Percentiles rank a stretch among this genome's conserved stretches.
These are phyloP conservation scores for Clarias macrocephalus DNA, from an alignment of 2,113 vertebrate genomes.

Conservation along the genomic window DNA sequence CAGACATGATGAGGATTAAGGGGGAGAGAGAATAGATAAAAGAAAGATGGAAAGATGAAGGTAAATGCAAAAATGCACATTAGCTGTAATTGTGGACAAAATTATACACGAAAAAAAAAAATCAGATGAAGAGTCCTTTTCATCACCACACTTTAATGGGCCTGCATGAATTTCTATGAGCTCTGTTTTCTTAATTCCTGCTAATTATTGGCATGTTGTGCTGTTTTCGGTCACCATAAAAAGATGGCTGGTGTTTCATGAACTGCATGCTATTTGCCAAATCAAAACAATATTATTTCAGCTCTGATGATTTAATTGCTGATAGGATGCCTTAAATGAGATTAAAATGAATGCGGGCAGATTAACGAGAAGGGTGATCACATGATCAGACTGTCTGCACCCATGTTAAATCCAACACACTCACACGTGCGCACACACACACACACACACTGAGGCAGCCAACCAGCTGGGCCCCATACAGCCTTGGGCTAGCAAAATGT, in stretches of 20 bases:
- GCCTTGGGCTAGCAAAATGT: conserved; percentile 75
- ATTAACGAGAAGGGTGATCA: conserved; percentile 69
- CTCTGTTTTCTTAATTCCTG: conserved; percentile 20
- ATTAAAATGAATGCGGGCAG: conserved; percentile 68
- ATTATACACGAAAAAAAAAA: conserved; percentile 21
- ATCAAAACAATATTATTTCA: conserved; percentile 70
- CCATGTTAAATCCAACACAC: conserved; percentile 55
- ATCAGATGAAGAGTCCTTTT: neutral
- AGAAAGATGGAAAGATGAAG: conserved; percentile 34
- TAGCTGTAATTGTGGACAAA: conserved; percentile 37
- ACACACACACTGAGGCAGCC: conserved; percentile 38
- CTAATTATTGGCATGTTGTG: conserved; percentile 45
- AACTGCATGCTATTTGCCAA: conserved; percentile 60
- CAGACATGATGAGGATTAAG: conserved; percentile 45
- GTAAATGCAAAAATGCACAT: conserved; percentile 41
- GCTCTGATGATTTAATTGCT: conserved; percentile 67
- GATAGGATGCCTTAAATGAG: conserved; percentile 65
- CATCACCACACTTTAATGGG: conserved; percentile 12
- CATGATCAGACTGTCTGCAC: conserved; percentile 63
- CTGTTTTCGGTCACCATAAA: conserved; percentile 33
- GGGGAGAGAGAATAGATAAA: conserved; percentile 9
- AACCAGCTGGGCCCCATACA: conserved; percentile 60
- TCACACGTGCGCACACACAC: conserved; percentile 29
- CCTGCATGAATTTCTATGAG: neutral
- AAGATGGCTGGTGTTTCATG: conserved; percentile 41